Base-by-base conservation (phyloP, 2,888 invertebrate genomes). In the Nudaria mundana region DNA sequence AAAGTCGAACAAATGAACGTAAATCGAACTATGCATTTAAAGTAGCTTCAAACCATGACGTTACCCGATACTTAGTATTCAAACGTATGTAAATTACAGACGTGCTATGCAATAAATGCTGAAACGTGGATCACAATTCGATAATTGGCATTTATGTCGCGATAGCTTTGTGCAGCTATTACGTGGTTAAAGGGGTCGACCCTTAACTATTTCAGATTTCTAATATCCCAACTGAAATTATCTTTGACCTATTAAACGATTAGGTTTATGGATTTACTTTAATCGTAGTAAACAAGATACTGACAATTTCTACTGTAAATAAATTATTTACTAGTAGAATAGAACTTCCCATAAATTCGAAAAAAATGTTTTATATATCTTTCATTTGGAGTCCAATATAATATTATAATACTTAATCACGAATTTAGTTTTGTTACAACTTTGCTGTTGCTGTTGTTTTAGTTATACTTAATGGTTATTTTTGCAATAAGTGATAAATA, bases 21-120 rank as follows among this genome's bases (percentile, higher is more conserved):
- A 79, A 77, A 87, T 81, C 73, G 81, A 82, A 84, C 75, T 79
- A 83, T 86, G 83, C 83, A 86, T 86, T 87, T 86, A 85, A 81
- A 85, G 76, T 78, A 73, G 75, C 77, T 79, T 73, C 71, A 79
- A 81, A 78, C 83, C 76, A 65, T 85, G 82, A 81, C 84, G 78
- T 71, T 66, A n/a, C 63, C 52, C 56, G 67, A 71, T 75, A 83
- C 81, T 87, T 85, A 84, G 80, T 86, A 87, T 88, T 86, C 87
- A 88, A 87, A 88, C 87, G 81, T 81, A 87, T 88, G 87, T 85
- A 87, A 87, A 88, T 88, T 82, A 77, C 81, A 81, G 80, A 81
- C 86, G 85, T 82, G 85, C 84, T 81, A 81, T 84, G 85, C 86
- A 87, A 87, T 88, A 87, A 88, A 87, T 86, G 86, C 82, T 77